These are phyloP conservation scores for Globicephala melas DNA, from an alignment of 2,113 vertebrate genomes.

Conservation along the genomic window DNA sequence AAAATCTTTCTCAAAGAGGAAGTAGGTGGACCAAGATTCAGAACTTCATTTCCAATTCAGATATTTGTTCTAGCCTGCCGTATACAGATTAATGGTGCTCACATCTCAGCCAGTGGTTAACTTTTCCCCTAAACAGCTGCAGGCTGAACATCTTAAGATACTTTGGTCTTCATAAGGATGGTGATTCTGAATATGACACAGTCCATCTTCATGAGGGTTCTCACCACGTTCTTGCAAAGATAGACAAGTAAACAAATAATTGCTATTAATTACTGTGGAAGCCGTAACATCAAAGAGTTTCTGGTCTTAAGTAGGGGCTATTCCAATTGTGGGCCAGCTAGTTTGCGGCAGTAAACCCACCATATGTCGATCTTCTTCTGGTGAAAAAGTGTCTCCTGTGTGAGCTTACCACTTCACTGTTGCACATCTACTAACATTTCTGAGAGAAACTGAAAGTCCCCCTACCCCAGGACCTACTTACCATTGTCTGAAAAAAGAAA, in stretches of 20 bases:
- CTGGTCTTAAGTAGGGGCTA: background rate
- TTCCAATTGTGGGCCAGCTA: background rate
- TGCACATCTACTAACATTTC: background rate
- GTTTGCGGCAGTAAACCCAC: background rate
- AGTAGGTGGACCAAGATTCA: background rate
- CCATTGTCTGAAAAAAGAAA: background rate
- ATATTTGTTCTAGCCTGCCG: background rate
- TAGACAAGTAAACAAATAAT: background rate
- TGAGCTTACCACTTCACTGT: background rate
- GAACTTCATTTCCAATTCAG: background rate
- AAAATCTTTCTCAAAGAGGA: background rate
- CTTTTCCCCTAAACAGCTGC: background rate
- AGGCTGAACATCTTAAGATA: background rate
- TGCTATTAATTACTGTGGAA: background rate
- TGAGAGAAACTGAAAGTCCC: background rate
- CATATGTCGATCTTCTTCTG: background rate
- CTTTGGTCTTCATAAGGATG: background rate
- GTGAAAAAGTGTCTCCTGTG: background rate
- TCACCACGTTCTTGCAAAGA: background rate
- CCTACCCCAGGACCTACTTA: background rate
- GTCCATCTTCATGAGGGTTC: background rate
- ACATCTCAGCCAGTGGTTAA: background rate
- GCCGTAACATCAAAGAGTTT: background rate
- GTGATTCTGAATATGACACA: background rate
- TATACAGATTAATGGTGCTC: background rate